Conservation (phyloP, 2,888 invertebrate genomes). For the Orthosia incerta region DNA sequence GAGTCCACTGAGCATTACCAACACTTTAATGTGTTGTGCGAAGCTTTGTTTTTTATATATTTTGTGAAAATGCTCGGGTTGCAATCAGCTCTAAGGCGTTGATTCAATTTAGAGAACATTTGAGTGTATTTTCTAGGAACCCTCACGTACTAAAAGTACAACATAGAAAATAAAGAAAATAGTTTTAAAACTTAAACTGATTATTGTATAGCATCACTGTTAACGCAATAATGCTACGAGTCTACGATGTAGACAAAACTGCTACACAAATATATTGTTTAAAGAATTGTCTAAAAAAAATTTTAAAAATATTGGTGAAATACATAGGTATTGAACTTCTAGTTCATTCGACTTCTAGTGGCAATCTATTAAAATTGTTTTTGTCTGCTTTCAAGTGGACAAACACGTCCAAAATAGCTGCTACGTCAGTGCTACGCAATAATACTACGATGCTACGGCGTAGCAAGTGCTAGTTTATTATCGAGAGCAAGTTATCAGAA, state of each 20-base stretch:
- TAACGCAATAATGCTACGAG: slow-evolving; percentile 7
- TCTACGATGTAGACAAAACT: not conserved
- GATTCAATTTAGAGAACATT: slow-evolving; percentile 39
- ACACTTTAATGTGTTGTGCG: slow-evolving; percentile 63
- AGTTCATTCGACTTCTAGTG: no score
- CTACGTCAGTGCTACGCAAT: slow-evolving; percentile 27
- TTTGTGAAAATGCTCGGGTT: slow-evolving; percentile 49
- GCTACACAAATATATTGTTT: no score
- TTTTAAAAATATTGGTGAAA: not conserved
- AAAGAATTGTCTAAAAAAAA: not conserved
- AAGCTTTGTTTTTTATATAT: slow-evolving; percentile 62
- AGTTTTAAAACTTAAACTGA: not conserved
- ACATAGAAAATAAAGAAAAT: not conserved
- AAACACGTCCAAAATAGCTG: no score
- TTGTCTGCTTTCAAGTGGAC: not conserved
- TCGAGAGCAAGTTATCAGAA: not conserved
- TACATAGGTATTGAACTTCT: no score
- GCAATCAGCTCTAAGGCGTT: slow-evolving; percentile 54
- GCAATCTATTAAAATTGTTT: no score
- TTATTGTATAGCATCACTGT: slow-evolving; percentile 3
- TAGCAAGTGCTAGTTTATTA: slow-evolving; percentile 14
- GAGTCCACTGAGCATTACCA: slow-evolving; percentile 71
- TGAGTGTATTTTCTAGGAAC: slow-evolving; percentile 15
- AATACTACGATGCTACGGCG: slow-evolving; percentile 53
- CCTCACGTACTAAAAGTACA: not conserved